These are phyloP conservation scores for Argyra leucocephala DNA, from an alignment of 2,888 invertebrate species.

Conservation along the genomic window DNA sequence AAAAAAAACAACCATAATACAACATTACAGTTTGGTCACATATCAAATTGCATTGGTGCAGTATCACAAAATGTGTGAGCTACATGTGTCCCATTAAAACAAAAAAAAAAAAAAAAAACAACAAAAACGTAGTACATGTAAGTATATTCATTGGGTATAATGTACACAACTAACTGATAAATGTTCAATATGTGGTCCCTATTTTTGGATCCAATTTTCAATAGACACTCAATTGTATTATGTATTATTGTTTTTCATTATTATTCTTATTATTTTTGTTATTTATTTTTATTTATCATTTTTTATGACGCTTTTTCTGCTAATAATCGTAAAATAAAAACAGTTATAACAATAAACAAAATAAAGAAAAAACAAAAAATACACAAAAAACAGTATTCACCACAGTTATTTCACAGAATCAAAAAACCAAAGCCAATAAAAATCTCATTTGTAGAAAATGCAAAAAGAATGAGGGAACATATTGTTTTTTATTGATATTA, in stretches of 20 bases:
- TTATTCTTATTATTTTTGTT: not conserved
- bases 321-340: not conserved
- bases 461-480: not conserved
- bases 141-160: not conserved
- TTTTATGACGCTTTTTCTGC: not conserved
- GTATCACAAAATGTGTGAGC: too few species aligned
- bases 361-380: too few species aligned
- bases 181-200: not conserved
- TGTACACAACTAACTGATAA: not conserved
- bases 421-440: not conserved
- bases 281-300: not conserved
- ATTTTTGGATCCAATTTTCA: not conserved
- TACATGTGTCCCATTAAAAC: not conserved
- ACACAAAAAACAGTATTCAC: not conserved
- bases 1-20: too few species aligned
- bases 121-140: too few species aligned
- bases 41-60: too few species aligned
- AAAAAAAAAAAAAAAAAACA: not conserved
- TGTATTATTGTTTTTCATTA: not conserved
- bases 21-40: too few species aligned
- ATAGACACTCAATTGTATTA: not conserved
- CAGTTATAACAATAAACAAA: too few species aligned
- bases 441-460: not conserved
- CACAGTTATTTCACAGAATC: not conserved
- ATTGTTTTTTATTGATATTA: conserved; percentile 1